Evolutionary conservation across 2,888 invertebrate genomes (phyloP).

Genomic region (Labia minor): DNA sequence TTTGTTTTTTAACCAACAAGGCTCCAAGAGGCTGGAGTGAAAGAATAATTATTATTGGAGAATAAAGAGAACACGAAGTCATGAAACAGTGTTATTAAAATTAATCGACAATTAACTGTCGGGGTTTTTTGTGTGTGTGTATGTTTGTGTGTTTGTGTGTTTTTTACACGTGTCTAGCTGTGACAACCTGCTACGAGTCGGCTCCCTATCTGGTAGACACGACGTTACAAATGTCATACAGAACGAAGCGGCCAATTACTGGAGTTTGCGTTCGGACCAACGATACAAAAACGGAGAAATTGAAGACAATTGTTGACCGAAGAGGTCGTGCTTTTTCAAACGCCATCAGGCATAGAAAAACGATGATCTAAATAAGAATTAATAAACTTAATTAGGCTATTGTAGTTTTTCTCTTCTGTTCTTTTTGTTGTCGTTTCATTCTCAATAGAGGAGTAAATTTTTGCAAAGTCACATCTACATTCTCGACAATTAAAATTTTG

Average conservation of each 20-base stretch:
- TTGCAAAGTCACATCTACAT: neutral
- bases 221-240: conserved; percentile 5
- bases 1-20: no score
- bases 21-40: no score
- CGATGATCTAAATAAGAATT: neutral
- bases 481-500: no score
- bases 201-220: neutral
- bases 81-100: conserved; percentile 13
- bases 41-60: neutral
- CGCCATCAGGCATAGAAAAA: no score
- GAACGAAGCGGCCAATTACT: neutral
- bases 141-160: neutral
- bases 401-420: no score
- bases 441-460: no score
- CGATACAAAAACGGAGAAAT: neutral
- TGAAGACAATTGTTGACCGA: neutral
- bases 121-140: no score
- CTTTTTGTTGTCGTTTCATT: no score
- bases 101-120: conserved; percentile 13
- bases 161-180: neutral
- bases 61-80: neutral
- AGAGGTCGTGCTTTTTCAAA: no score
- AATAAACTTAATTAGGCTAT: neutral
- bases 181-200: neutral
- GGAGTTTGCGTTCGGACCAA: neutral